Evolutionary conservation across 2,888 invertebrate genomes (phyloP), one percentile per base, ranked within the genome.

Genomic region (Leptinotarsa rubiginosa): DNA sequence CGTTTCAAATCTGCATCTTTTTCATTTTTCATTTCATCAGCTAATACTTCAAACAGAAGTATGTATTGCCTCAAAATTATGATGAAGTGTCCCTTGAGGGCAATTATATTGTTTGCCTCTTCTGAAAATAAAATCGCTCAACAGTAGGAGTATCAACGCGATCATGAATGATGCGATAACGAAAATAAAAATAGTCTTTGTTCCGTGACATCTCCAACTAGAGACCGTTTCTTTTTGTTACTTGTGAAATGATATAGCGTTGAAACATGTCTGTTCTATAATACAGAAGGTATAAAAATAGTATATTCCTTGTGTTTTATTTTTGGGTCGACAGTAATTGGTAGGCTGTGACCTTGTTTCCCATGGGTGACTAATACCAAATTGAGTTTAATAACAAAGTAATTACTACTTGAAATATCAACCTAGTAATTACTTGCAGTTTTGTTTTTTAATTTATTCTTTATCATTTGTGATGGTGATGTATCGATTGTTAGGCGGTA

Each of bases 341-440:
- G 52, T 66, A 64, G n/a, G 62, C 62, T 74, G 64, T 67, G 74
- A 74, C 74, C 74, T 74, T 74, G 70, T 52, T 70, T 59, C 65
- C 20, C 54, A 67, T 74, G 74, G 52, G 67, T 70, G 74, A 65
- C 52, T 74, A 74, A 70, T 74, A 67, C 56, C 67, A 74, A 70
- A 74, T 74, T 67, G 74, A 74, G 74, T 66, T 15, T 25, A 62
- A 49, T 49, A 47, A 16, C 56, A 49, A n/a, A 31, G 56, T 69
- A 47, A 69, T 65, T 70, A 59, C 47, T 16, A 49, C 31, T 52
- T 31, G 52, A 25, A 64, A 72, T 47, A 68, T 72, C 50, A 72
- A 50, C 22, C 56, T 22, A 15, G 13, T 4, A 15, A 50, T 50
- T 15, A 50, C n/a, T 16, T 50, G 50, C n/a, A 50, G 50, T 50